Conservation (phyloP, 2,888 invertebrate species). For the Petrophora chlorosata region DNA sequence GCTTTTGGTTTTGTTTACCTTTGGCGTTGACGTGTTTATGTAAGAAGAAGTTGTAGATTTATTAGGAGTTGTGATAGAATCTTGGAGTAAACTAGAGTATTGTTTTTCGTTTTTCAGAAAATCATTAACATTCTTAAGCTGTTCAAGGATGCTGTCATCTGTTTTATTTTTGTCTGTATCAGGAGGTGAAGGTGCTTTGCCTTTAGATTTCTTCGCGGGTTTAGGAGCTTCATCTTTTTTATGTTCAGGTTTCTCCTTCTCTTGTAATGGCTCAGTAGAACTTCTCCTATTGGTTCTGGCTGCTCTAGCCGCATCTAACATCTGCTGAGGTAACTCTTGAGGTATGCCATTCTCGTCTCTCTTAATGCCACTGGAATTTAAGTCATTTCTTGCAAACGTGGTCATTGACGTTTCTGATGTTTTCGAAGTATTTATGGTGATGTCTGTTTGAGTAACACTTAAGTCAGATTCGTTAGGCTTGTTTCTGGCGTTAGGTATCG, state of each 20-base stretch:
- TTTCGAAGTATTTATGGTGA: constrained; percentile 60
- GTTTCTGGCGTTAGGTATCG: constrained; percentile 74
- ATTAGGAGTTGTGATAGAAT: constrained; percentile 46
- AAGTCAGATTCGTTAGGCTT: constrained; percentile 69
- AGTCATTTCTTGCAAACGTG: constrained; percentile 70
- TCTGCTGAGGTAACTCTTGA: constrained; percentile 88
- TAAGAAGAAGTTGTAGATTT: constrained; percentile 55
- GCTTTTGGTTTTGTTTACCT: constrained; percentile 68
- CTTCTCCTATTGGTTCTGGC: constrained; percentile 87
- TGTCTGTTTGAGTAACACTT: constrained; percentile 46
- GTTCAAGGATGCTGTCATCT: constrained; percentile 76
- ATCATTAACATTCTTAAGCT: constrained; percentile 67
- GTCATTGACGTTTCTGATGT: constrained; percentile 60
- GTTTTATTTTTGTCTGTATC: constrained; percentile 76
- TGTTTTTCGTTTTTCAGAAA: constrained; percentile 73
- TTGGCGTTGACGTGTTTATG: constrained; percentile 78
- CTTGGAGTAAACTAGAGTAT: constrained; percentile 67
- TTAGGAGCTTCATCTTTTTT: constrained; percentile 47
- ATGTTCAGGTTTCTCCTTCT: constrained; percentile 49
- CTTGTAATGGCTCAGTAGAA: constrained; percentile 60
- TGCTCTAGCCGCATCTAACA: constrained; percentile 88
- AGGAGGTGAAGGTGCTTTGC: constrained; percentile 90
- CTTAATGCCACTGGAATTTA: constrained; percentile 84
- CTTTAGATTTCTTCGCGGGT: constrained; percentile 85
- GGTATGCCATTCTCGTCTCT: constrained; percentile 85